Evolutionary conservation across 2,113 vertebrate genomes (phyloP).

Genomic region (Pelusios castaneus): DNA sequence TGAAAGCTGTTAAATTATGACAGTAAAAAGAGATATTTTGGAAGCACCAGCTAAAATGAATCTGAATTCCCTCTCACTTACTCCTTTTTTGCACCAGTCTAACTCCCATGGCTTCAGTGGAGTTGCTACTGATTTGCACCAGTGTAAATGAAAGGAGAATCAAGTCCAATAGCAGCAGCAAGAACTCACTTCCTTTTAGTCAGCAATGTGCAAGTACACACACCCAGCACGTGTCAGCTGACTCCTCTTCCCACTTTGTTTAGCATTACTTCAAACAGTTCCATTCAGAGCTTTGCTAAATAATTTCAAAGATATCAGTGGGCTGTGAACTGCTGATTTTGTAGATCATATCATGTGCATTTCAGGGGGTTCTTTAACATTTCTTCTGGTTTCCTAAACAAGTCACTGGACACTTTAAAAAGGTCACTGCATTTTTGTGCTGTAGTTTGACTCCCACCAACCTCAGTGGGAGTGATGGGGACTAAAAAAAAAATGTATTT

Average conservation of each 20-base stretch:
- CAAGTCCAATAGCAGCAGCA: accelerated
- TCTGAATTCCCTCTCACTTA: background rate
- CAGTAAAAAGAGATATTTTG: background rate
- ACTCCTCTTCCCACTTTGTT: background rate
- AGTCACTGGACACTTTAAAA: background rate
- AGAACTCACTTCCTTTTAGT: background rate
- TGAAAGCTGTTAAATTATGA: background rate
- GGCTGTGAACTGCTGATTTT: background rate
- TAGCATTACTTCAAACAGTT: accelerated
- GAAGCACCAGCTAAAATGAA: background rate
- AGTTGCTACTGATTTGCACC: background rate
- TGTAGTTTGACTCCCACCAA: background rate
- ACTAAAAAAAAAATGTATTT: background rate
- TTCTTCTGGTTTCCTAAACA: background rate
- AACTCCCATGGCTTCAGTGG: background rate
- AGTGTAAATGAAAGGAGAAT: background rate
- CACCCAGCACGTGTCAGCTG: accelerated
- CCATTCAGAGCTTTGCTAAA: accelerated
- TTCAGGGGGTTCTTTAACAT: background rate
- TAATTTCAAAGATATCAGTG: background rate
- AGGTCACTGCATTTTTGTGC: background rate
- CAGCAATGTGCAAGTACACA: background rate
- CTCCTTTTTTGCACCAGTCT: background rate
- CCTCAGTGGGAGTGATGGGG: background rate
- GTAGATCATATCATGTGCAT: background rate